Evolutionary conservation across 2,888 invertebrate species (phyloP), one percentile per base, ranked within the genome.

Genomic region (Hypomecis atomaria): DNA sequence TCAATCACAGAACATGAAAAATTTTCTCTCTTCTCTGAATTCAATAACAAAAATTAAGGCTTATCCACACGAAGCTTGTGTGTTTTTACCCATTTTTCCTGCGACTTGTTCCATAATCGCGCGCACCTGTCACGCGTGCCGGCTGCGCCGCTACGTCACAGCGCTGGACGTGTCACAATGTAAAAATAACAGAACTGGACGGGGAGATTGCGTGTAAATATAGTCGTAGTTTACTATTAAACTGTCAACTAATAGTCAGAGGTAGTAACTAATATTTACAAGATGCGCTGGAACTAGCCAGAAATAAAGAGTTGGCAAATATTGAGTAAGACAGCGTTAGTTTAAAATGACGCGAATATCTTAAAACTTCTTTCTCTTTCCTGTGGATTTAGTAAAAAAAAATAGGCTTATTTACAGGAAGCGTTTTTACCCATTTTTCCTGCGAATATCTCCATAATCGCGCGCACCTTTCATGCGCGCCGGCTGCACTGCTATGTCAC

Each of bases 41-140:
- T n/a, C n/a, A n/a, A n/a, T n/a, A n/a, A n/a, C n/a, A n/a, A n/a
- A n/a, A n/a, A n/a, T n/a, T n/a, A n/a, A 6, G 40, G 36, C 47
- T 34, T 73, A 72, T 75, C 73, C 74, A 76, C 69, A 70, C 68
- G 68, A 72, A 65, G 67, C 73, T 74, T 23, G 38, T 49, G 54
- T 5, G 13, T 11, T 64, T 71, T 62, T 62, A 59, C 49, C 66
- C 66, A 63, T 81, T 77, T 56, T 72, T 71, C 71, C 71, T 72
- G 66, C 64, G 69, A 69, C 65, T 64, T 67, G 66, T 70, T 72
- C 66, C 67, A 76, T 79, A 81, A 81, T 81, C 79, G 75, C 68
- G 71, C 63, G 74, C 82, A 82, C 81, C 79, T 81, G 82, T 74
- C 81, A 72, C 71, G 48, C 69, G 72, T 62, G 66, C 69, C 67